Base-by-base conservation (phyloP, 2,113 vertebrate genomes). In the Indicator indicator region DNA sequence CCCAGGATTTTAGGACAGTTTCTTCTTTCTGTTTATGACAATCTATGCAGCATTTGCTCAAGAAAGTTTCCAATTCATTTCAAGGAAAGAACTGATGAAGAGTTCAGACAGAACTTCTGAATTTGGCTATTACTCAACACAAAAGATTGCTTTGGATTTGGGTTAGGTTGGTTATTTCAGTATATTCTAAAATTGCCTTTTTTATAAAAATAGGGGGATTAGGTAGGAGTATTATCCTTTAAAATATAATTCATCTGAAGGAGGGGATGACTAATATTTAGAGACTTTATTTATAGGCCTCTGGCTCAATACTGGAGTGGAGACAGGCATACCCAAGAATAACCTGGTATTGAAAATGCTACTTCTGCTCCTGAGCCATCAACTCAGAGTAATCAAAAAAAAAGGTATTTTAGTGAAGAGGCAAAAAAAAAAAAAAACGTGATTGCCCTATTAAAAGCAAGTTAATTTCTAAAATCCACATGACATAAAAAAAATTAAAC, bases 161-260 rank as follows among this genome's bases (percentile, higher is more conserved):
- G 78, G 87, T 88, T 94, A 67, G 40, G 64, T 70, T 76, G 87
- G 74, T 52, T 94, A 92, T 95, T 96, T 87, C 64, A 56, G 82
- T 56, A 82, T 94, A 42, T 79, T 79, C 91, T 73, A 46, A 92
- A 96, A 89, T 12, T 26, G 16, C 56, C 91, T 18, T 63, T 92
- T 94, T 91, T 79, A 76, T n/a, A 95, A 97, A 96, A 97, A 96
- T 95, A 95, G 91, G 28, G 40, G 33, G 48, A 88, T 83, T 68
- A 95, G 85, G 95, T 97, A 95, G 91, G 89, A 96, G 96, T 92
- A 74, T 86, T 88, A 89, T 48, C 95, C 93, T 93, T 82, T 48
- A 55, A 64, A 87, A 77, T 79, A 80, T 70, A 94, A 91, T 89
- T 96, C 32, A 60, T 92, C 75, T 60, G 93, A 86, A 85, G 93